A percentile compares a stretch with the other conserved stretches of the same genome.
Conservation (phyloP, 2,113 vertebrate species). For the Tachysurus fulvidraco region DNA sequence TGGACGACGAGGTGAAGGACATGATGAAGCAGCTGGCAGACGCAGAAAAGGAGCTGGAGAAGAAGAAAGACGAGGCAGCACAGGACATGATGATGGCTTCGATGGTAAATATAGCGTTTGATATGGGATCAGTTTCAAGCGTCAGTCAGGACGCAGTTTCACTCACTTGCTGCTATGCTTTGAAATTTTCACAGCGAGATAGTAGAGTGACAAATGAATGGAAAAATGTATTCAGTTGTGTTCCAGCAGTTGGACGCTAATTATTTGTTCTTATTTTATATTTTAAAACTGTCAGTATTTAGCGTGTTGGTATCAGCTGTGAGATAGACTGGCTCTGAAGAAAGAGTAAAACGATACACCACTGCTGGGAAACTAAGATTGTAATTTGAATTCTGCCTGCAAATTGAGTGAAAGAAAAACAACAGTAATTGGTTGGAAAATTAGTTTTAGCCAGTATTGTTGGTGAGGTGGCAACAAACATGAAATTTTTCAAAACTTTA, state of each 20-base stretch:
- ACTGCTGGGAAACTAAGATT: too few relatives aligned
- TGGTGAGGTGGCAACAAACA: too few relatives aligned
- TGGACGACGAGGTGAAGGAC: constrained; percentile 81
- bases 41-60: constrained; percentile 81
- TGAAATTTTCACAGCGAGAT: too few relatives aligned
- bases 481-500: too few relatives aligned
- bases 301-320: background rate
- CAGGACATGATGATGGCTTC: constrained; percentile 93
- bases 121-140: too few relatives aligned
- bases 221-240: background rate
- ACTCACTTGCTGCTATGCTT: too few relatives aligned
- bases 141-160: too few relatives aligned
- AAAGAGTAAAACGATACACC: background rate
- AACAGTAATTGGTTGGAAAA: too few relatives aligned
- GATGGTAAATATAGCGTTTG: constrained; percentile 74
- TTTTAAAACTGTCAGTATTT: background rate
- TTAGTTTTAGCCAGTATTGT: too few relatives aligned
- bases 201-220: background rate
- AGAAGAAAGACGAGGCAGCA: constrained; percentile 83
- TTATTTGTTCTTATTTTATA: background rate
- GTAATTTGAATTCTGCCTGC: too few relatives aligned
- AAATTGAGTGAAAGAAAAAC: too few relatives aligned
- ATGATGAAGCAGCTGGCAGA: constrained; percentile 86
- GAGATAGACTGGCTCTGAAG: background rate
- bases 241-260: background rate